Conservation (phyloP, 2,888 invertebrate species). For the Andrena camellia region DNA sequence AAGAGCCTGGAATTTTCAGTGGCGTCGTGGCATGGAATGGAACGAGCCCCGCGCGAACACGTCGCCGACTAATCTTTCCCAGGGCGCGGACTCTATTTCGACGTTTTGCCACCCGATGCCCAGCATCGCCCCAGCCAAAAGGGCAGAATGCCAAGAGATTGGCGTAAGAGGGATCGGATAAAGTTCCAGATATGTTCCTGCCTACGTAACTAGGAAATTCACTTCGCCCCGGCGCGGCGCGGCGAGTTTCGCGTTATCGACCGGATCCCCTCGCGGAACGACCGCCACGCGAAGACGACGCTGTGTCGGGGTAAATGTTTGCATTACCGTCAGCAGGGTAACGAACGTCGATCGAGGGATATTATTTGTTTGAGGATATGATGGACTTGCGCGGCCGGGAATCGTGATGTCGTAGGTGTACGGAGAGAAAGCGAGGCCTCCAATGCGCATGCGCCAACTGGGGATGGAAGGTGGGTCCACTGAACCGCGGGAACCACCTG, state of each 20-base stretch:
- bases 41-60: conserved; percentile 23
- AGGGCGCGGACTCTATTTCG: conserved; percentile 43
- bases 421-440: no score
- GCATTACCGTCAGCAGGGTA: conserved; percentile 1
- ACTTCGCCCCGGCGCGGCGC: conserved; percentile 26
- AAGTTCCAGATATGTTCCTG: conserved; percentile 40
- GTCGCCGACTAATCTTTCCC: conserved; percentile 55
- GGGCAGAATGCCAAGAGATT: conserved; percentile 62
- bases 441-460: no score
- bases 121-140: conserved; percentile 43
- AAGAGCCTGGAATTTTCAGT: background rate
- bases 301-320: conserved; percentile 15
- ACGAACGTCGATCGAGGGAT: background rate
- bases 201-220: conserved; percentile 61
- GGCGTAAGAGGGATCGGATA: conserved; percentile 61
- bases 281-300: background rate
- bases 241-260: conserved; percentile 25
- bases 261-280: conserved; percentile 5
- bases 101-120: conserved; percentile 53
- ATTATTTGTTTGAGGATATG: background rate
- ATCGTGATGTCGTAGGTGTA: no score
- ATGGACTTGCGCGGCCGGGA: no score
- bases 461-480: no score
- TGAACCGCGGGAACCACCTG: no score
- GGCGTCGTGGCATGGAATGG: background rate